These are phyloP conservation scores for Hippocampus zosterae DNA, from an alignment of 2,113 vertebrate genomes.

Conservation along the genomic window DNA sequence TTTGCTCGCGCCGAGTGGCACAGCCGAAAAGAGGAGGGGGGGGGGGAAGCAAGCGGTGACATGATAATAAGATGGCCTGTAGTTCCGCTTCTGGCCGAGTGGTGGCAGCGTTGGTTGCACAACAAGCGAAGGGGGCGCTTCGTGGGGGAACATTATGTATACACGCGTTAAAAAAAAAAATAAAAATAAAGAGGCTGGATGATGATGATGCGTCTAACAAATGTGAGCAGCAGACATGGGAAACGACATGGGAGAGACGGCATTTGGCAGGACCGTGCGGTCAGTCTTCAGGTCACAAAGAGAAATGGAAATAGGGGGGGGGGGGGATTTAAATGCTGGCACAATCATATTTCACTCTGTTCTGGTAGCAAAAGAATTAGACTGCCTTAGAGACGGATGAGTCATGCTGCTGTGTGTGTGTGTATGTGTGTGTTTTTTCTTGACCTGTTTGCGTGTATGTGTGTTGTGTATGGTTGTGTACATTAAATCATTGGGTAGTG, in stretches of 20 bases:
- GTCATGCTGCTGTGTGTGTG: constrained; percentile 25
- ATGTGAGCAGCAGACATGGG: constrained; percentile 25
- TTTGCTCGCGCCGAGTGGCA: background rate
- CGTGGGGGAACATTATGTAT: constrained; percentile 36
- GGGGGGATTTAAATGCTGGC: constrained; percentile 52
- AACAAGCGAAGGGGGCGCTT: constrained; percentile 11
- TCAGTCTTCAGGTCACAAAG: constrained; percentile 31
- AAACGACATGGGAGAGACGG: constrained; percentile 15
- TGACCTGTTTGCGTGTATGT: too few relatives aligned
- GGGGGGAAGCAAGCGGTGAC: background rate
- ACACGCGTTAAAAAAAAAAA: constrained; percentile 20
- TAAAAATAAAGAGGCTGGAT: constrained; percentile 6
- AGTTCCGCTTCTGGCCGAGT: constrained; percentile 33
- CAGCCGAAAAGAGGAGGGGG: background rate
- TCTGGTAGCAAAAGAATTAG: constrained; percentile 31
- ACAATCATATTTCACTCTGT: constrained; percentile 54
- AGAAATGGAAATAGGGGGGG: background rate
- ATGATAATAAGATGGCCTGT: background rate
- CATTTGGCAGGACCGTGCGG: constrained; percentile 29
- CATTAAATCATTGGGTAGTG: too few relatives aligned
- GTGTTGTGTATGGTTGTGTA: too few relatives aligned
- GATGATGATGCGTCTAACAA: constrained; percentile 15
- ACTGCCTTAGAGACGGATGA: constrained; percentile 48
- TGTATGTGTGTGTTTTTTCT: background rate
- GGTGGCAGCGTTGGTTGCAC: constrained; percentile 44